Base-by-base conservation (phyloP, 2,888 invertebrate species). In the Dolichomitus sp. region DNA sequence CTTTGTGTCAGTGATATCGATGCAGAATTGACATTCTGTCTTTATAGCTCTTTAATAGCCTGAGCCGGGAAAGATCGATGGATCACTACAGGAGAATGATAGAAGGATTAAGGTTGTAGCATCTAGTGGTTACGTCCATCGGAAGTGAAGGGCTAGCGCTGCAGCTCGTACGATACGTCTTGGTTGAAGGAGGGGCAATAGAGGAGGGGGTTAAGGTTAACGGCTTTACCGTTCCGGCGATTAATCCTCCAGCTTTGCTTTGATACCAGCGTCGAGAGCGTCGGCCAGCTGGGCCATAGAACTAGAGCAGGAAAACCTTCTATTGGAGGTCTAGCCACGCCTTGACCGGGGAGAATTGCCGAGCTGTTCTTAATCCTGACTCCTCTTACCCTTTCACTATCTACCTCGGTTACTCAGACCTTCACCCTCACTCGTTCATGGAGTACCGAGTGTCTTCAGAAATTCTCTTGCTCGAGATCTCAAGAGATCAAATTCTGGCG, bases 241-340 rank as follows among this genome's bases (percentile, higher is more conserved):
- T 89, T 89, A 89, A 89, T 89, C 89, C 89, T 86, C 84, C 80
- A 76, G 70, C 70, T 85, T 80, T 69, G 77, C 79, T 66, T 79
- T 85, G 76, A 83, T 83, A 80, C 72, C 59, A 68, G 83, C 76
- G 79, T 75, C 76, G 52, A 73, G 73, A 83, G 83, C 61, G 50
- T 23, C n/a, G 54, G 27, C 69, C 75, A 69, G 80, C 80, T 63
- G 80, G 80, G 61, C 59, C 70, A 40, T 61, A 59, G 52, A 61
- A 70, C 50, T 52, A 50, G 75, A 61, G 54, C 72, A 50, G 72
- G 73, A 83, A 80, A 75, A 80, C 80, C 76, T 80, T 73, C 57
- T 14, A 27, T 17, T 17, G 70, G 87, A 80, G 85, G 83, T 45
- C 19, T 80, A 77, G 84, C 84, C 80, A 52, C 61, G 61, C 88